Percentiles rank a stretch among this genome's conserved stretches.
Conservation (phyloP, 2,113 vertebrate species). For the Noctilio leporinus region DNA sequence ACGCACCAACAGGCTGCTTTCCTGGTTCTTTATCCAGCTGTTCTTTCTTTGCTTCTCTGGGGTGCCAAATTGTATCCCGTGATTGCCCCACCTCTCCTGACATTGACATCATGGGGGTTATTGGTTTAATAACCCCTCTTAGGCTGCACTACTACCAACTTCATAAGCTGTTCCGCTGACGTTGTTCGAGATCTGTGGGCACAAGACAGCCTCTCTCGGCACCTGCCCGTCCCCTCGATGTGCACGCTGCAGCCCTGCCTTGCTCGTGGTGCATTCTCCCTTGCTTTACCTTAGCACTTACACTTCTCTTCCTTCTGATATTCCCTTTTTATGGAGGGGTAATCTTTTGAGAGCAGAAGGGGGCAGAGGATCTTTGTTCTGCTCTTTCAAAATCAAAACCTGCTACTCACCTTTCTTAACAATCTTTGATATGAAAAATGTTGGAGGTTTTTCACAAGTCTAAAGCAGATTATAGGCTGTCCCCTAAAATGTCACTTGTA, state of each 20-base stretch:
- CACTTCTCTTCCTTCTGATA: neutral
- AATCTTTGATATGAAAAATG: constrained; percentile 45
- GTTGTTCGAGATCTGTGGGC: neutral
- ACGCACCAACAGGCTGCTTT: neutral
- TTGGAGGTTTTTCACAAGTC: constrained; percentile 49
- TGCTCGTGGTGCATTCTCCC: neutral
- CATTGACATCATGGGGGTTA: neutral
- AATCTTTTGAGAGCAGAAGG: constrained; percentile 36
- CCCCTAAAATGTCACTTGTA: constrained; percentile 60
- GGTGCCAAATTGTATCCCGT: neutral
- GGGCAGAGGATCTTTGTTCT: neutral
- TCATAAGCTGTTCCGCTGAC: neutral
- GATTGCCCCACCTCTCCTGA: neutral
- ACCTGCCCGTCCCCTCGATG: neutral
- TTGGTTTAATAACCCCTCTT: neutral
- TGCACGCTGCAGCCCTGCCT: neutral
- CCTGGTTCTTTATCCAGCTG: neutral
- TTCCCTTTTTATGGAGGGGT: neutral
- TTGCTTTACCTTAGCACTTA: neutral
- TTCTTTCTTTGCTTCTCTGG: neutral
- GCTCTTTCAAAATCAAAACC: constrained; percentile 45
- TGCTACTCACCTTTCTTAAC: constrained; percentile 61
- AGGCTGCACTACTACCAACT: neutral
- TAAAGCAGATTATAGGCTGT: constrained; percentile 58
- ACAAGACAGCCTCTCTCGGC: neutral